Conservation (phyloP, 1,140 invertebrate species). For the Megathymus violae region DNA sequence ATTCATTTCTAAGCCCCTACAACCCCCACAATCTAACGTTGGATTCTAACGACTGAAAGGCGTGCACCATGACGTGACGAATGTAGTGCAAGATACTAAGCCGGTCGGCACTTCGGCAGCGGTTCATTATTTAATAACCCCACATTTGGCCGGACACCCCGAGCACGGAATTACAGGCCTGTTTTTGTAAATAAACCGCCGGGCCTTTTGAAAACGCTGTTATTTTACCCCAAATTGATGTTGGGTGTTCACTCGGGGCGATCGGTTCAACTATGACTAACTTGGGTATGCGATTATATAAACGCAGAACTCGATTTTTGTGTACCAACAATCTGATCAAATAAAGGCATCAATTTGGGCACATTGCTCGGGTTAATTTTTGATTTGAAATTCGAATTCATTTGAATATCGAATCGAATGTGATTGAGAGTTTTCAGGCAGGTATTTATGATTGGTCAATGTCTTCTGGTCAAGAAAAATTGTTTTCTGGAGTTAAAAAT, state of each 20-base stretch:
- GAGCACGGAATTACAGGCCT: conserved; percentile 64
- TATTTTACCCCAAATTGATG: conserved; percentile 40
- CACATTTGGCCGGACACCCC: conserved; percentile 65
- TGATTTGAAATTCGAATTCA: not conserved
- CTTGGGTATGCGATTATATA: not conserved
- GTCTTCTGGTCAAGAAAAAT: too few species aligned
- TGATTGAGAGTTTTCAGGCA: not conserved
- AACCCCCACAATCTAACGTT: not conserved
- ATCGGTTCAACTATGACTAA: conserved; percentile 21
- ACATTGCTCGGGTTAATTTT: not conserved
- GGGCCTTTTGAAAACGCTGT: conserved; percentile 44
- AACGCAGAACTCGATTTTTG: not conserved
- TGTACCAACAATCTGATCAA: not conserved
- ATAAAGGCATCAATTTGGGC: not conserved
- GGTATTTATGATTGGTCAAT: not conserved
- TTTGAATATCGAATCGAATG: not conserved
- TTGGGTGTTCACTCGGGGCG: conserved; percentile 7
- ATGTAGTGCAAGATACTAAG: conserved; percentile 37
- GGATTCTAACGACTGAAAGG: conserved; percentile 4
- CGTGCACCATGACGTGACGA: conserved; percentile 39
- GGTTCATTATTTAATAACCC: conserved; percentile 75
- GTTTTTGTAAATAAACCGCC: conserved; percentile 77
- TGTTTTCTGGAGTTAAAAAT: too few species aligned
- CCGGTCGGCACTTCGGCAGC: conserved; percentile 50
- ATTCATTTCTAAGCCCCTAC: not conserved